Evolutionary conservation across 2,113 vertebrate species (phyloP).

Genomic region (Prunella himalayana): DNA sequence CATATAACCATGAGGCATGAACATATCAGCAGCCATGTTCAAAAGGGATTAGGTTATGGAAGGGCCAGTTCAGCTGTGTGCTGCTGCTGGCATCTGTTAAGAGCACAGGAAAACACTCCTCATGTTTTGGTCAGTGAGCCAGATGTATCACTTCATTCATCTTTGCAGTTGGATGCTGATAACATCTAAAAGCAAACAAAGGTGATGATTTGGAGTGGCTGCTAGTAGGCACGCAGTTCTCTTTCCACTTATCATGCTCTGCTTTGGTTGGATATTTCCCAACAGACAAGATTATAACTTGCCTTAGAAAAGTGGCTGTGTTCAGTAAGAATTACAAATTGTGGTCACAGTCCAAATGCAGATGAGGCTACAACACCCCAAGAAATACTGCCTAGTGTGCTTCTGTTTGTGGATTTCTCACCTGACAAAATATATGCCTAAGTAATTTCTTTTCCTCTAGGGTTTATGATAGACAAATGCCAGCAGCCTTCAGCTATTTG

Average conservation of each 20-base stretch:
- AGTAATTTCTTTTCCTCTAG: background rate
- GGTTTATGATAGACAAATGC: background rate
- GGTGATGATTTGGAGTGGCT: slow-evolving; percentile 54
- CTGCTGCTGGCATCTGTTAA: slow-evolving; percentile 55
- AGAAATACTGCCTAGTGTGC: background rate
- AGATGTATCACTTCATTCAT: slow-evolving; percentile 63
- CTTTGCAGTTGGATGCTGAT: slow-evolving; percentile 39
- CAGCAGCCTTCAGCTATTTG: background rate
- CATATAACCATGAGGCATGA: slow-evolving; percentile 34
- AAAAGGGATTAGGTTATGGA: slow-evolving; percentile 41
- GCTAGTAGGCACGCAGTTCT: background rate
- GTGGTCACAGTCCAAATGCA: background rate
- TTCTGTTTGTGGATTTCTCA: background rate
- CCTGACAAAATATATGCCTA: background rate
- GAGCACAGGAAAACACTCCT: slow-evolving; percentile 40
- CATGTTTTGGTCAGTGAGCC: slow-evolving; percentile 36
- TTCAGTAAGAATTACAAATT: background rate
- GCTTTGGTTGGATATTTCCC: slow-evolving; percentile 36
- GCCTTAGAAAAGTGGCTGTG: background rate
- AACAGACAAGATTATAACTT: slow-evolving; percentile 42
- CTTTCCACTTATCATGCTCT: slow-evolving; percentile 20
- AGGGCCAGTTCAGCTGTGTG: slow-evolving; percentile 10
- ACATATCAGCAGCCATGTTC: slow-evolving; percentile 39
- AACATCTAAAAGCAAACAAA: slow-evolving; percentile 63
- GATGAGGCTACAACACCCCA: background rate